Base-by-base conservation (phyloP, 2,797 vertebrate genomes). In the Sciurus vulgaris region DNA sequence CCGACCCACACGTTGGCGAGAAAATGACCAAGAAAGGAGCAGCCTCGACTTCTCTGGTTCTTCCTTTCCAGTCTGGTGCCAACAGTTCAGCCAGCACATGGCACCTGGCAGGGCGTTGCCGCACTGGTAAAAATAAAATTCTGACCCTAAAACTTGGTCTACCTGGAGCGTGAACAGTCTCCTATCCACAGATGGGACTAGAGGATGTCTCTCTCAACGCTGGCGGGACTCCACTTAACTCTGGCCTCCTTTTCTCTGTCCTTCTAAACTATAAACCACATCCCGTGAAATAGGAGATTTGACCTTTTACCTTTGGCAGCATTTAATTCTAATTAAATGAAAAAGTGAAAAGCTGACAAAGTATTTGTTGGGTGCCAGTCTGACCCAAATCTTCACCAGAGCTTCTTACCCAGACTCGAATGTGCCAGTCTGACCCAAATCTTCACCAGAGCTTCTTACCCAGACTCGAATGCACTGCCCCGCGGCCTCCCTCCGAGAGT, bases 291-390 rank as follows among this genome's bases (percentile, higher is more conserved):
- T 78, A 56, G 49, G 33, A 78, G 7, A n/a, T 15, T 86, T 61
- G 38, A 9, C 22, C 9, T 54, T 77, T 49, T 13, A 73, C 17
- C 65, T 85, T 63, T 41, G 14, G 5, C 17, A 49, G 24, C 72
- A 87, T 67, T 93, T 76, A 92, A 90, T 70, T 63, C 96, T 85
- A 94, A n/a, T n/a, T n/a, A n/a, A n/a, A n/a, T n/a, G n/a, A n/a
- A n/a, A n/a, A 92, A 47, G 33, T 84, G 85, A 69, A 88, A 85
- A 88, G 10, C 56, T 70, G 7, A 59, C 44, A 47, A 85, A 54
- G 77, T 92, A 56, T 35, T 86, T 51, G 51, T 51, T 54, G 35
- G 56, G 11, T 70, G 79, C 38, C 20, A 49, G 76, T 41, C 87
- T 84, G 44, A n/a, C 72, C 74, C 47, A 94, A 78, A 41, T 91